Evolutionary conservation across 2,113 vertebrate species (phyloP).

Genomic region (Chaetura pelagica): DNA sequence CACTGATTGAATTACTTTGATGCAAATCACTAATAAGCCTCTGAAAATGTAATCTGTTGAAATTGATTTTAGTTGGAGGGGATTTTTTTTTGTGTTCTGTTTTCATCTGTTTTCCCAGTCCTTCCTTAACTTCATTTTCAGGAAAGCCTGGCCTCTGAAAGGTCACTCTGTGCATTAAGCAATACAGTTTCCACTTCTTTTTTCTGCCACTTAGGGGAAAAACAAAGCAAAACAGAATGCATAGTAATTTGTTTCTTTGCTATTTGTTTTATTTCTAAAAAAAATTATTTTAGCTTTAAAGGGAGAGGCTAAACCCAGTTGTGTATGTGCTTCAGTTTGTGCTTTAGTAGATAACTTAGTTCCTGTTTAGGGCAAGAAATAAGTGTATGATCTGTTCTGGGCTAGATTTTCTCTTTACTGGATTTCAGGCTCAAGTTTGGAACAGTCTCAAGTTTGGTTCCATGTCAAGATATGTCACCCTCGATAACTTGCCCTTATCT

Average conservation of each 20-base stretch:
- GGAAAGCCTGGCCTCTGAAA: background rate
- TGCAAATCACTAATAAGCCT: background rate
- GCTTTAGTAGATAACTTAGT: background rate
- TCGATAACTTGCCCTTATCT: background rate
- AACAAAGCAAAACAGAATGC: background rate
- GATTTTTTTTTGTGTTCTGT: background rate
- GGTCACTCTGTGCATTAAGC: background rate
- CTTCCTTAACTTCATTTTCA: background rate
- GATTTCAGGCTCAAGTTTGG: background rate
- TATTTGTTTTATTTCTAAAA: background rate
- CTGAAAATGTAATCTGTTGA: slow-evolving; percentile 15
- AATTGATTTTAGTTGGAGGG: slow-evolving; percentile 49
- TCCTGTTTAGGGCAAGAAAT: background rate
- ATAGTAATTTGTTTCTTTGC: background rate
- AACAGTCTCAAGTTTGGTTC: background rate
- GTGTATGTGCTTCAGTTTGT: background rate
- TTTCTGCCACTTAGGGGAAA: background rate
- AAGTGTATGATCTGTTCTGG: background rate
- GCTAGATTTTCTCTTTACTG: background rate
- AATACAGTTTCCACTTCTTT: background rate
- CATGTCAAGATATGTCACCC: background rate
- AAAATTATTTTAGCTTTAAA: background rate
- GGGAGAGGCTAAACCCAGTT: background rate
- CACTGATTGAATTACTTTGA: background rate
- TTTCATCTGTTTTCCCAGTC: background rate